Percentiles rank a stretch among this genome's conserved stretches.
These are phyloP conservation scores for Bombyx huttoni DNA, from an alignment of 2,888 invertebrate genomes.

Conservation along the genomic window DNA sequence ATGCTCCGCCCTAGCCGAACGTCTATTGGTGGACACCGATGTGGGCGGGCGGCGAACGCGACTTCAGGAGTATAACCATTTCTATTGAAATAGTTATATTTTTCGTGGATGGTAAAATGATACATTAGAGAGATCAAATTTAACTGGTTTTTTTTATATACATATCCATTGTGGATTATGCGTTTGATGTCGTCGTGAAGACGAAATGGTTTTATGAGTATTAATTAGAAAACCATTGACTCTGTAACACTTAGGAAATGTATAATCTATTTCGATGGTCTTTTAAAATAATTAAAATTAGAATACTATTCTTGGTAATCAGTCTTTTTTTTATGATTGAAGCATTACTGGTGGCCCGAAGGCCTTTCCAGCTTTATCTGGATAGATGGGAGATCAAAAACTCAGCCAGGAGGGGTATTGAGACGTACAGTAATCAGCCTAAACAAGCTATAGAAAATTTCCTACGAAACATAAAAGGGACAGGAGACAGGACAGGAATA, in stretches of 20 bases:
- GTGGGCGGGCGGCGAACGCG: constrained; percentile 33
- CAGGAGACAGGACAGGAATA: too few relatives aligned
- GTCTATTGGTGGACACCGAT: constrained; percentile 32
- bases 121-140: constrained; percentile 32
- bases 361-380: too few relatives aligned
- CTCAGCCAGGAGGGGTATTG: too few relatives aligned
- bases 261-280: too few relatives aligned
- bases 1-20: constrained; percentile 38
- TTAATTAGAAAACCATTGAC: constrained; percentile 6
- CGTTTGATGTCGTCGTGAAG: constrained; percentile 20
- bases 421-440: too few relatives aligned
- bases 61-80: constrained; percentile 5
- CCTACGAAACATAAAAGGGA: too few relatives aligned
- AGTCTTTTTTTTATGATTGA: too few relatives aligned
- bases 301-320: too few relatives aligned
- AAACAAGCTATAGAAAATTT: too few relatives aligned
- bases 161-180: constrained; percentile 10
- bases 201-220: constrained; percentile 6
- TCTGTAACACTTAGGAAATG: not conserved
- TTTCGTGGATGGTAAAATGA: constrained; percentile 36
- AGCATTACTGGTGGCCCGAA: too few relatives aligned
- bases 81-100: constrained; percentile 20
- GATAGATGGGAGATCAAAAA: too few relatives aligned
- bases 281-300: too few relatives aligned
- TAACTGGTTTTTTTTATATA: constrained; percentile 19